A percentile compares a stretch with the other conserved stretches of the same genome.
Conservation (phyloP, 2,888 invertebrate genomes). For the Glyphotaelius pellucidus region DNA sequence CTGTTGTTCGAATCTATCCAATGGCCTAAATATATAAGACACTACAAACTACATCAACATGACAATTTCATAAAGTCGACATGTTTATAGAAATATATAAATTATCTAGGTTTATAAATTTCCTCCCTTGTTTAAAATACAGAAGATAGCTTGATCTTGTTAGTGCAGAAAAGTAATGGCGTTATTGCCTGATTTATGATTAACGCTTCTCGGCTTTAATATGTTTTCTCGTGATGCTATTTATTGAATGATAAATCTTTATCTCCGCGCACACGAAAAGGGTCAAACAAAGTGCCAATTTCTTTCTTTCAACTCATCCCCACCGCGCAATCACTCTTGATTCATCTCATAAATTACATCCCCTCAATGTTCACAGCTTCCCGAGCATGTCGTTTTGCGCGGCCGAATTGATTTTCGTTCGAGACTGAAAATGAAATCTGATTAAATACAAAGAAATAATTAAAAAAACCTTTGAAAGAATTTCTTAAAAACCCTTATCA, state of each 20-base stretch:
- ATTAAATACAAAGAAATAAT: constrained; percentile 34
- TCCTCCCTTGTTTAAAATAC: not conserved
- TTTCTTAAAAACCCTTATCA: not conserved
- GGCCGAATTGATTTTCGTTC: constrained; percentile 18
- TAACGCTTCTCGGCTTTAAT: not conserved
- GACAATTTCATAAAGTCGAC: not conserved
- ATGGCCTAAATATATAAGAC: not conserved
- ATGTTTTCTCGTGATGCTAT: not conserved
- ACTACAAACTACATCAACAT: not conserved
- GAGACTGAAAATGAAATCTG: constrained; percentile 16
- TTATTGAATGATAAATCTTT: constrained; percentile 32
- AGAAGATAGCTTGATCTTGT: not conserved
- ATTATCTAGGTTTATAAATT: too few species aligned
- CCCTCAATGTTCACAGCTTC: not conserved
- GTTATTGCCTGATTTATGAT: not conserved
- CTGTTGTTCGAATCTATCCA: not conserved
- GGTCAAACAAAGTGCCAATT: constrained; percentile 61
- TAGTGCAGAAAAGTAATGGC: not conserved
- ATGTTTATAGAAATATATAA: not conserved
- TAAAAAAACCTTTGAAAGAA: constrained; percentile 24
- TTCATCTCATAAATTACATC: constrained; percentile 52
- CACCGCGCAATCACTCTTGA: constrained; percentile 52
- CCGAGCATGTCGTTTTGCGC: constrained; percentile 13
- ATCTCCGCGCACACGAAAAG: constrained; percentile 38
- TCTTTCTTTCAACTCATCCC: constrained; percentile 58